A percentile compares a stretch with the other conserved stretches of the same genome.
Evolutionary conservation across 1,140 invertebrate species (phyloP).

Genomic region (Tetraneura akinire): DNA sequence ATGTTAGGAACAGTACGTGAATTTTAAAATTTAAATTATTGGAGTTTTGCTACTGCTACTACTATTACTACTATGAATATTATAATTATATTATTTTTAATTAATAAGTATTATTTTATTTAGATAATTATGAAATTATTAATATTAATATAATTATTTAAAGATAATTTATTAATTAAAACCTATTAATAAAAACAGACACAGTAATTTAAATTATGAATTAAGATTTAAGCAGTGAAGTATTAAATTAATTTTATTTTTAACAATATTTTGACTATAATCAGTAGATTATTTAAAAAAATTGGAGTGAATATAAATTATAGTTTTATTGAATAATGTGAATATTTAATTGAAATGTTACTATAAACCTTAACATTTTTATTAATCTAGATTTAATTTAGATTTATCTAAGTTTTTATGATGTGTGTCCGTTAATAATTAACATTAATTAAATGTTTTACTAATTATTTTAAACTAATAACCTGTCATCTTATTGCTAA

Average conservation of each 20-base stretch:
- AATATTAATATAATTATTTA: neutral
- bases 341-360: too few species aligned
- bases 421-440: constrained; percentile 32
- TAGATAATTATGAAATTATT: neutral
- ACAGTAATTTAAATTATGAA: neutral
- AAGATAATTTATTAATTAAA: neutral
- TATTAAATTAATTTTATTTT: neutral
- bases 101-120: neutral
- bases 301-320: too few species aligned
- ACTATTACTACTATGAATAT: too few species aligned
- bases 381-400: neutral
- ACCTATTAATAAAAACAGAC: neutral
- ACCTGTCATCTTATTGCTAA: constrained; percentile 48
- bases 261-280: neutral
- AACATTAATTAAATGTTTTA: constrained; percentile 44
- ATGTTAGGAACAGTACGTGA: constrained; percentile 44
- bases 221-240: neutral
- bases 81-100: neutral
- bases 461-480: constrained; percentile 27
- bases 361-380: neutral
- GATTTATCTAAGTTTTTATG: constrained; percentile 3
- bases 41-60: neutral
- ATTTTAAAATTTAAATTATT: constrained; percentile 35
- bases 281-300: too few species aligned
- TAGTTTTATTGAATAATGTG: too few species aligned